Percentiles rank a stretch among this genome's conserved stretches.
These are phyloP conservation scores for Pungitius pungitius DNA, from an alignment of 2,113 vertebrate genomes.

Conservation along the genomic window DNA sequence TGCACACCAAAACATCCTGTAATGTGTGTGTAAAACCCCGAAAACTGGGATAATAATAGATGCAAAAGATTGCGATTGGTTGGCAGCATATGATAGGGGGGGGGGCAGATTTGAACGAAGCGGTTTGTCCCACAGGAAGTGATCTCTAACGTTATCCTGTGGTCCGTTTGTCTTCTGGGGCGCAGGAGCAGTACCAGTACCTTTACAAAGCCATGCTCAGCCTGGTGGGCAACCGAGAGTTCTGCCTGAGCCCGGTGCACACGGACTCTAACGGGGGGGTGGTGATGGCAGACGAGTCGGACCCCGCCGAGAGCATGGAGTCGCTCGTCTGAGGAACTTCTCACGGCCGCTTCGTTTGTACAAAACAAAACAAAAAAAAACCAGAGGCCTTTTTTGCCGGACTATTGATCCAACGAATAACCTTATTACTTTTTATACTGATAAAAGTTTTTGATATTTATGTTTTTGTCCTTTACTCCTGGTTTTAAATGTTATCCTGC, in stretches of 20 bases:
- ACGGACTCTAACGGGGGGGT: slow-evolving; percentile 92
- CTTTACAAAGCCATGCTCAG: slow-evolving; percentile 99
- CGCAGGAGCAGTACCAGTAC: slow-evolving; percentile 98
- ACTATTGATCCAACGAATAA: slow-evolving; percentile 98
- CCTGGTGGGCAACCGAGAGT: slow-evolving; percentile 92
- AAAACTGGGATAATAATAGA: not conserved
- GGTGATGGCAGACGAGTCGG: slow-evolving; percentile 89
- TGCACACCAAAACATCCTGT: not conserved
- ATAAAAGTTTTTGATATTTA: slow-evolving; percentile 98
- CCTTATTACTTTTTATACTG: slow-evolving; percentile 99
- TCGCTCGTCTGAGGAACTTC: slow-evolving; percentile 91
- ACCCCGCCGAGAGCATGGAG: slow-evolving; percentile 99
- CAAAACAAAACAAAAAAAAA: slow-evolving; percentile 50
- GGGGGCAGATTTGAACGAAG: not conserved
- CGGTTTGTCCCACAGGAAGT: not conserved
- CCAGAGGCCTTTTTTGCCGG: slow-evolving; percentile 95
- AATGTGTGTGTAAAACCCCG: not conserved
- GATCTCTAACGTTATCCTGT: not conserved
- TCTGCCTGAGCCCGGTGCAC: slow-evolving; percentile 86
- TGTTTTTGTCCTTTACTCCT: slow-evolving; percentile 92
- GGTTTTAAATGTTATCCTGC: slow-evolving; percentile 98
- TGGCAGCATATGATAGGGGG: too few species aligned
- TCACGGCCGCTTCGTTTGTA: slow-evolving; percentile 73
- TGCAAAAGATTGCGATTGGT: not conserved
- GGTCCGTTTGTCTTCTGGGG: slow-evolving; percentile 45